Base-by-base conservation (phyloP, 1,140 invertebrate genomes). In the Cotesia glomerata region DNA sequence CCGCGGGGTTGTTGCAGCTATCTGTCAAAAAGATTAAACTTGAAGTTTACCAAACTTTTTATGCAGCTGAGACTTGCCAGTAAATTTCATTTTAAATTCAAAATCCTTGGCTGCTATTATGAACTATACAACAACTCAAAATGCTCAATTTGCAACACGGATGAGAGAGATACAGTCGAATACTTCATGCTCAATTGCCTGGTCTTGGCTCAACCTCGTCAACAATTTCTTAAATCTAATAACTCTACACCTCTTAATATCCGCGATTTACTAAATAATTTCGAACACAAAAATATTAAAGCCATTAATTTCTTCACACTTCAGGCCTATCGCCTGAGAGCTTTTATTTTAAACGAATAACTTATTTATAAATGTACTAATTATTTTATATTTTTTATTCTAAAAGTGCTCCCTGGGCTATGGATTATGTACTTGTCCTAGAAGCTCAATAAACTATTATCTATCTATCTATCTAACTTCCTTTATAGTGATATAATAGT, bases 181-280 rank as follows among this genome's bases (percentile, higher is more conserved):
- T 35, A 64, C 16, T 39, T 64, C 32, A 7, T 34, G 9, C 8
- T 39, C 8, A 39, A 64, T 13, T 64, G 62, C 36, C 26, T 35
- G 35, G 5, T 64, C 13, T 32, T 36, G 5, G 8, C n/a, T n/a
- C 13, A 62, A 5, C 9, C 7, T 62, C 18, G 59, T n/a, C 14
- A 36, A 7, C 18, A 18, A 16, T 9, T 18, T 3, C 26, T 62
- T 4, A n/a, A 26, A 45, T 9, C 13, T 69, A 26, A 34, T 67
- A 67, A 54, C 51, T 39, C 39, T 71, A 49, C 45, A 36, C 54
- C 35, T 73, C 67, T 67, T 39, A 39, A 5, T 39, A 9, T 39
- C 9, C 36, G 4, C 5, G 36, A 39, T 39, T 8, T 39, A 39
- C 1, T 39, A 4, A 39, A 39, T 4, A 5, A 39, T 8, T 39